Base-by-base conservation (phyloP, 2,888 invertebrate genomes). In the Ischnura elegans region DNA sequence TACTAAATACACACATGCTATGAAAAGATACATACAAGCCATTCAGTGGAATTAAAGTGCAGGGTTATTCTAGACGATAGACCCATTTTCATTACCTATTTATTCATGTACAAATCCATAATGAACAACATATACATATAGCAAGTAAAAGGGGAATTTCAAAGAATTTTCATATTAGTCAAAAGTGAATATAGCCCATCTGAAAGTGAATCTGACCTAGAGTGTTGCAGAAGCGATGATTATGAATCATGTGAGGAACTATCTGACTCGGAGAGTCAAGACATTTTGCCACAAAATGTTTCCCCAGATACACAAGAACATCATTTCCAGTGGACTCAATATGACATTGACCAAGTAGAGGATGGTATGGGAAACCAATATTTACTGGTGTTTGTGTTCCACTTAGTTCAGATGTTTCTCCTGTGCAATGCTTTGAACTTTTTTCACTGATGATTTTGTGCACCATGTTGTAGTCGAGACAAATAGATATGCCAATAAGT, bases 401-500 rank as follows among this genome's bases (percentile, higher is more conserved):
- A 13, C 13, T 55, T 55, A 55, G 19, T 13, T 55, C 6, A 55
- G 21, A 55, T 55, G 55, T 55, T 55, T 55, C 55, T 55, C 55
- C 55, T 55, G 3, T 55, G 55, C 55, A 55, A 55, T 55, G 55
- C 55, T 55, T 55, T 21, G 21, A 55, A 55, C 55, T 55, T 55
- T 6, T 55, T 55, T 55, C 21, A 55, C 19, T 55, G 55, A 55
- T 55, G 55, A 55, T 55, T 55, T 55, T 21, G 55, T 55, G 55
- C 55, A 55, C 55, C 55, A 55, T 55, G 19, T 55, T 55, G 55
- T 55, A 55, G 55, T 55, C 19, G 55, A 55, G 55, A 55, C 55
- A 55, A 55, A 55, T 55, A 55, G 55, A 55, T 55, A 55, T 55
- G 55, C 55, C 55, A 55, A 55, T 55, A 55, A 55, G 55, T 55